These are phyloP conservation scores for Clarias fuscus DNA, from an alignment of 2,797 vertebrate genomes.

Conservation along the genomic window DNA sequence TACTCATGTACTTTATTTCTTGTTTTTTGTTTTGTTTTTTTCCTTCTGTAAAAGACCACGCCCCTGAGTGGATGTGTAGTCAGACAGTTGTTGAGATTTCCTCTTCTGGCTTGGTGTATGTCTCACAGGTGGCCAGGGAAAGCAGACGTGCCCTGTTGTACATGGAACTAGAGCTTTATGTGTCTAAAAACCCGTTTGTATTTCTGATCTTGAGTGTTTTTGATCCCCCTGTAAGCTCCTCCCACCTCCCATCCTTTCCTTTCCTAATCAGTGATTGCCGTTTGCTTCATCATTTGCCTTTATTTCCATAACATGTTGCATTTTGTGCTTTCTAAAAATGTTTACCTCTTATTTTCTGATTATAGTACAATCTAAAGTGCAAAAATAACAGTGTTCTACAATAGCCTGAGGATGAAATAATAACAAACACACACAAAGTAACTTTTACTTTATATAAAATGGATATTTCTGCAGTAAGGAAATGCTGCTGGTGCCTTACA, in stretches of 20 bases:
- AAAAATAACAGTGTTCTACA: conserved; percentile 68
- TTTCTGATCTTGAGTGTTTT: conserved; percentile 50
- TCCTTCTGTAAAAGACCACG: not conserved
- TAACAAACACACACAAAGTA: conserved; percentile 56
- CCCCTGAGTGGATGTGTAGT: conserved; percentile 44
- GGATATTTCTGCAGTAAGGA: conserved; percentile 84
- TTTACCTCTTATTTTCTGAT: conserved; percentile 62
- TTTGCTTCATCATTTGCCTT: conserved; percentile 64
- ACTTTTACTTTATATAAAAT: conserved; percentile 74
- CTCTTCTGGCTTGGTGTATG: conserved; percentile 58
- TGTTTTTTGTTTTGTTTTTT: not conserved
- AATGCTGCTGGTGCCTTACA: conserved; percentile 86
- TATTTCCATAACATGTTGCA: conserved; percentile 68
- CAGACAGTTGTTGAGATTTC: conserved; percentile 41
- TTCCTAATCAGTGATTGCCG: conserved; percentile 44
- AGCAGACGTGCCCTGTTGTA: conserved; percentile 66
- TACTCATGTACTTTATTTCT: not conserved
- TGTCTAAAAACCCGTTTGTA: conserved; percentile 65
- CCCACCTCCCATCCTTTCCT: conserved; percentile 56
- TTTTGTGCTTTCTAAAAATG: conserved; percentile 73
- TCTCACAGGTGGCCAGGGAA: conserved; percentile 63
- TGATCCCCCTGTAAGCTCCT: conserved; percentile 58
- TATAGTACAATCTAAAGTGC: conserved; percentile 69
- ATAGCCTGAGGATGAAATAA: conserved; percentile 63
- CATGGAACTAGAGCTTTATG: conserved; percentile 69